Base-by-base conservation (phyloP, 2,113 vertebrate genomes). In the Marmota flaviventris region DNA sequence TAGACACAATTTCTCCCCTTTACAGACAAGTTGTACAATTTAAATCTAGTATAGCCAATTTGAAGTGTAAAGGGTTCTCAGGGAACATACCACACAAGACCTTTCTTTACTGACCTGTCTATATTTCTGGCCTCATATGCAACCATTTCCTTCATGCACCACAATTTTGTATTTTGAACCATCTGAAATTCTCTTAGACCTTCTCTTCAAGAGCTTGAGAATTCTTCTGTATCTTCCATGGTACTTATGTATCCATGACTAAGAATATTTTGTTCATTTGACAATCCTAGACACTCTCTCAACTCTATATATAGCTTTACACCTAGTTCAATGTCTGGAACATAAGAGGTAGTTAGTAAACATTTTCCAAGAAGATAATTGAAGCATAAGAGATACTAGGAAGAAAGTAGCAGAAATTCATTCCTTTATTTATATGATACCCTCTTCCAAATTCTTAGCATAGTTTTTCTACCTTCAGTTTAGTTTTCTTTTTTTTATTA, bases 401-500 rank as follows among this genome's bases (percentile, higher is more conserved):
- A 45, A 72, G 25, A 82, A 65, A 67, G 84, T 7, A 7, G 16
- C 22, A 73, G 70, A 14, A 92, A 86, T 37, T 32, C 58, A 61
- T 17, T 22, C 73, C 16, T 88, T 84, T 24, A 45, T 39, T 76
- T 56, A 56, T 22, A 63, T 6, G 51, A 16, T 85, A 27, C 4
- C 45, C 67, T 84, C 25, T 2, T 88, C 65, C 25, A 63, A 93
- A 45, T 14, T 63, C 48, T 81, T 4, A 79, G 56, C 11, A n/a
- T 53, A 61, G 70, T 87, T 63, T 91, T 86, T 91, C 37, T 91
- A 91, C 39, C 32, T 93, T 53, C 48, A 93, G 73, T 78, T 89
- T 18, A 89, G 83, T 92, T 91, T 67, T 56, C 20, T 81, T 72
- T 45, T 45, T 45, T 91, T 92, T 96, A 96, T 96, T 91, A 96